Conservation (phyloP, 2,888 invertebrate genomes). For the Cheilosia grossa region DNA sequence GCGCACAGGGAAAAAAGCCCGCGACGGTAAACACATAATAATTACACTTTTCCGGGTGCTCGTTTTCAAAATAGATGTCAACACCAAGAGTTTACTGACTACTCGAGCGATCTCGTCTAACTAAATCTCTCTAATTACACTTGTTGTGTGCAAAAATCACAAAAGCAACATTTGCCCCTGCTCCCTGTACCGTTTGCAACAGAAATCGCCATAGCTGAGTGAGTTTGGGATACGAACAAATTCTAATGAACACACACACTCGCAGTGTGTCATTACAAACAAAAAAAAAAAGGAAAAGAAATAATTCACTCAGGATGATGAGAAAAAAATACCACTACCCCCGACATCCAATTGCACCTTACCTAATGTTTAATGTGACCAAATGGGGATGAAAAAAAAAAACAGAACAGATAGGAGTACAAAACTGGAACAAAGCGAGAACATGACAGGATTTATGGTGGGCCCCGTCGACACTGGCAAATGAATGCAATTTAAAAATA, state of each 20-base stretch:
- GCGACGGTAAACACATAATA: neutral
- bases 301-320: conserved; percentile 5
- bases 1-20: neutral
- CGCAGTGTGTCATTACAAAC: neutral
- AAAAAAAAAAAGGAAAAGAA: conserved; percentile 1
- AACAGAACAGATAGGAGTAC: neutral
- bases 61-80: conserved; percentile 3
- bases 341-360: conserved; percentile 5
- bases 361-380: conserved; percentile 48
- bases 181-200: neutral
- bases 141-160: conserved; percentile 53
- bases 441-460: conserved; percentile 21
- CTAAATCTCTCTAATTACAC: conserved; percentile 62
- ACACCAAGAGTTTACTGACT: conserved; percentile 32
- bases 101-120: conserved; percentile 18
- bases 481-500: conserved; percentile 71
- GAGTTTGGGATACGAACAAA: conserved; percentile 15
- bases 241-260: conserved; percentile 23
- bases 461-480: conserved; percentile 26
- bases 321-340: conserved; percentile 22
- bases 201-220: neutral
- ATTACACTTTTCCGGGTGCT: neutral
- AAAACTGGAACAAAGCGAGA: conserved; percentile 33
- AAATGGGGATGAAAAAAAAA: conserved; percentile 28
- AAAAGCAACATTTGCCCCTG: conserved; percentile 34